A percentile compares a stretch with the other conserved stretches of the same genome.
Evolutionary conservation across 2,888 invertebrate genomes (phyloP).

Genomic region (Glyphotaelius pellucidus): DNA sequence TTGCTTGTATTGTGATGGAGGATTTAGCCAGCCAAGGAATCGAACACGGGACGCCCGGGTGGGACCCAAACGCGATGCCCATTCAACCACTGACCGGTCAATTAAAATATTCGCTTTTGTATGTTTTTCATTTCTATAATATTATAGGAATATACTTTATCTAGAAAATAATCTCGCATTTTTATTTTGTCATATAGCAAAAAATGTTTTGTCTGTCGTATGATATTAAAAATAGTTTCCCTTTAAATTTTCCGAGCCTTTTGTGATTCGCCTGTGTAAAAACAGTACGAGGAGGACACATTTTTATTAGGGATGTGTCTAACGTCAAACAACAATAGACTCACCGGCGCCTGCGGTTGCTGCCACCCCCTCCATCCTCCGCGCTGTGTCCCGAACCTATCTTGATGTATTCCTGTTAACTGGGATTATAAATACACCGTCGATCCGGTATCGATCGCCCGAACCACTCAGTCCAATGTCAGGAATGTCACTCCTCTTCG

Average conservation of each 20-base stretch:
- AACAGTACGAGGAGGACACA: background rate
- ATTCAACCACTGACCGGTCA: no score
- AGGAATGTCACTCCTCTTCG: background rate
- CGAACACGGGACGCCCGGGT: no score
- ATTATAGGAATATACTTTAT: background rate
- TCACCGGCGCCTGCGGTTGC: slow-evolving; percentile 76
- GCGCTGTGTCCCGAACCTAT: slow-evolving; percentile 78
- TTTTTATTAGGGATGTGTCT: background rate
- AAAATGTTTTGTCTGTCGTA: background rate
- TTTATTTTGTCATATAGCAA: background rate
- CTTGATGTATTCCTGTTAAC: slow-evolving; percentile 71
- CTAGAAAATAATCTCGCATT: background rate
- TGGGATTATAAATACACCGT: slow-evolving; percentile 17
- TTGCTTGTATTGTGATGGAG: no score
- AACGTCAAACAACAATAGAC: slow-evolving; percentile 63
- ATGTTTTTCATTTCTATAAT: no score
- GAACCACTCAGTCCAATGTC: background rate
- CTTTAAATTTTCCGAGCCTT: background rate
- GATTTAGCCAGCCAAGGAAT: no score
- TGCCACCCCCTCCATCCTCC: slow-evolving; percentile 74
- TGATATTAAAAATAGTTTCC: background rate
- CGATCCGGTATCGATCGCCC: background rate
- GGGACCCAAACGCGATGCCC: no score
- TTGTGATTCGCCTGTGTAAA: background rate
- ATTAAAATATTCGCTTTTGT: no score